phyloP scores from a whole-genome alignment of 2,113 vertebrate genomes.

The Erythrocercus mccallii region DNA sequence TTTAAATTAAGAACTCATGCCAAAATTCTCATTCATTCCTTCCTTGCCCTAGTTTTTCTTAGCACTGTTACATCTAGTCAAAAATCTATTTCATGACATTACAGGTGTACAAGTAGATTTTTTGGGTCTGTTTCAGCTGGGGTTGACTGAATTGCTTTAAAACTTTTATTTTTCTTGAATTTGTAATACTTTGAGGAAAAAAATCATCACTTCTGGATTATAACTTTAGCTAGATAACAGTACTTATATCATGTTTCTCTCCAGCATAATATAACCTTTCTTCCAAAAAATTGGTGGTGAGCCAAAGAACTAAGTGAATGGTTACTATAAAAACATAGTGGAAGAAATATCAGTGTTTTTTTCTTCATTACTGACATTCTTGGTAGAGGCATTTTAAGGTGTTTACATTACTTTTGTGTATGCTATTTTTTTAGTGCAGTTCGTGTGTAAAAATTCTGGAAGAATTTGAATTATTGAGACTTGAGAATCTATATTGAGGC shows the following conservation, averaged over 20 bases:
- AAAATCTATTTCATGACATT: background rate
- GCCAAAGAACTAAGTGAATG: background rate
- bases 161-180: background rate
- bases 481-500: background rate
- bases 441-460: background rate
- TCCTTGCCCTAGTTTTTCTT: background rate
- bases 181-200: background rate
- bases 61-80: fast-evolving
- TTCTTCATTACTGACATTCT: background rate
- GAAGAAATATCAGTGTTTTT: background rate
- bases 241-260: background rate
- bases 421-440: background rate
- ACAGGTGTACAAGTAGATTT: background rate
- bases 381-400: background rate
- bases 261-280: background rate
- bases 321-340: background rate
- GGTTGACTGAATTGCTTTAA: background rate
- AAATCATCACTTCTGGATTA: background rate
- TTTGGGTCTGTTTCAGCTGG: background rate
- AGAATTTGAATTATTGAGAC: background rate
- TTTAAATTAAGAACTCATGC: background rate
- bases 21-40: background rate
- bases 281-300: background rate
- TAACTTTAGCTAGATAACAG: background rate
- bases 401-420: background rate